A percentile compares a stretch with the other conserved stretches of the same genome.
These are phyloP conservation scores for Leucopsar rothschildi DNA, from an alignment of 2,113 vertebrate genomes.

Conservation along the genomic window DNA sequence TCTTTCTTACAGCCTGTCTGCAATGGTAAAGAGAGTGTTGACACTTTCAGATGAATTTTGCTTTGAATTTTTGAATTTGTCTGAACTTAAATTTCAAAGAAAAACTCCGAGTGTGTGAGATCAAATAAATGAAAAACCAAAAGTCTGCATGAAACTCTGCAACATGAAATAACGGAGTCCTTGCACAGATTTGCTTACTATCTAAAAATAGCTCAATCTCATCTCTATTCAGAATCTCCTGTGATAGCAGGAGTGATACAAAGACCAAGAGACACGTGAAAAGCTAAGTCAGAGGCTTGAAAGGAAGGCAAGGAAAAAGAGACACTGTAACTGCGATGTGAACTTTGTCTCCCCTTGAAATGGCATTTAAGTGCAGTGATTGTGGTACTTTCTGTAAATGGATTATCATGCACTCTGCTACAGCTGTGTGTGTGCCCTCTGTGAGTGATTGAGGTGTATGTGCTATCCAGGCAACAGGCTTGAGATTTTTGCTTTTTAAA, in stretches of 20 bases:
- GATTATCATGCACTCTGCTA: neutral
- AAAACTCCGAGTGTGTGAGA: neutral
- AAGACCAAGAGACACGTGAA: neutral
- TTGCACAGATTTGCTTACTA: neutral
- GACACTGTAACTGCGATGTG: neutral
- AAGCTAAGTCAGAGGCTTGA: neutral
- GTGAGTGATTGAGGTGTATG: neutral
- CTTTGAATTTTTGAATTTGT: constrained; percentile 17
- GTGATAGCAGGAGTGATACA: neutral
- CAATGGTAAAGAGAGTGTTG: neutral
- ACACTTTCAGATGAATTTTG: neutral
- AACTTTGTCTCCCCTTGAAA: constrained; percentile 1
- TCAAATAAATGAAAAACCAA: constrained; percentile 8
- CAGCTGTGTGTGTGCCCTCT: neutral
- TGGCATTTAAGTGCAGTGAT: neutral
- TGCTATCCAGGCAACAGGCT: neutral
- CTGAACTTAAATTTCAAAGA: constrained; percentile 24
- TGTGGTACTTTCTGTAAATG: neutral
- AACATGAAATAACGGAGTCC: neutral
- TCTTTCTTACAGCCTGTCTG: neutral
- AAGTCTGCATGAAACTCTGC: neutral
- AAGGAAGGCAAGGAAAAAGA: neutral
- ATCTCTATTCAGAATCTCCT: constrained; percentile 9
- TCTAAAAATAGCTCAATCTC: constrained; percentile 33
- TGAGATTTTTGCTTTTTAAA: neutral